Base-by-base conservation (phyloP, 2,888 invertebrate genomes). In the Orthosia incerta region DNA sequence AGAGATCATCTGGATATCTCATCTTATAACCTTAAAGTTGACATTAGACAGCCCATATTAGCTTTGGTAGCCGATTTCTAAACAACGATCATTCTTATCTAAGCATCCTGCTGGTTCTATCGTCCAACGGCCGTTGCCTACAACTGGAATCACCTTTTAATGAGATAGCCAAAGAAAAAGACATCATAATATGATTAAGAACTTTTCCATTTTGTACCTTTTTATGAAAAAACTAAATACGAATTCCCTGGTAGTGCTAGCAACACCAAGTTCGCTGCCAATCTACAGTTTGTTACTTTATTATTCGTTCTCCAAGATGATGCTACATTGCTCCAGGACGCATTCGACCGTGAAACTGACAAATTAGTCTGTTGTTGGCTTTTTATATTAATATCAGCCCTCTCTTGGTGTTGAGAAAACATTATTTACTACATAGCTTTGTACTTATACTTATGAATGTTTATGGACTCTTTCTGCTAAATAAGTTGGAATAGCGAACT, bases 251-350 rank as follows among this genome's bases (percentile, higher is more conserved):
- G 1, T 11, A n/a, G n/a, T 57, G 62, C 74, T 82, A 68, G 80
- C 80, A 87, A 87, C 87, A 85, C 86, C 57, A 23, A 75, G 83
- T 71, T 69, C 66, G 73, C 80, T 86, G 87, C 86, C 87, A 86
- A 86, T 86, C 86, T 76, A 68, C 80, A 75, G 86, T 86, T 86
- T 62, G 80, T 79, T 86, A 87, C 71, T 87, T 84, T 86, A 86
- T 86, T 87, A 86, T 86, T 87, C 84, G 80, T 76, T 77, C 77
- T 68, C 67, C 77, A 74, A 87, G 86, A 82, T 74, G 79, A 87
- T 83, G 71, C 72, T 75, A 48, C 73, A 74, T 68, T 77, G 73
- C 73, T 74, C 26, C 78, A 78, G 71, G 51, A 63, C 86, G 78
- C 86, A 85, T 66, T 85, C 83, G 70, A 20, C 85, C 87, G 57